Percentiles rank a stretch among this genome's conserved stretches.
phyloP scores from a whole-genome alignment of 2,113 vertebrate genomes.

The Myxocyprinus asiaticus region DNA sequence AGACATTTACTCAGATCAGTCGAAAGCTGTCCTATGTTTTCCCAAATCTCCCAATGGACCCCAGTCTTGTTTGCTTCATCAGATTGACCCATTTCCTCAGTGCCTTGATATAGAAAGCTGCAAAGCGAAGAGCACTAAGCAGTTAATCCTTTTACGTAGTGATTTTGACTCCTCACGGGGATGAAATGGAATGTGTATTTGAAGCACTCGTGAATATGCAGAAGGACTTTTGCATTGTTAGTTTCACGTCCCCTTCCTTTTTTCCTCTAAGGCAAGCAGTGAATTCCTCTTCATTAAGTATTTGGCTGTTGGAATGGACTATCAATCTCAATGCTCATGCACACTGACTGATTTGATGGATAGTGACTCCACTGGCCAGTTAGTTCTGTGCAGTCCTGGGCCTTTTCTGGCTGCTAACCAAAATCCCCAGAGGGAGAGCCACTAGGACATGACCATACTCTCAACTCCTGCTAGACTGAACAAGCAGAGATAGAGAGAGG shows the following conservation, averaged over 20 bases:
- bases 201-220: constrained; percentile 41
- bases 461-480: constrained; percentile 6
- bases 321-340: constrained; percentile 12
- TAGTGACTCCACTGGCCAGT: constrained; percentile 1
- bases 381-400: constrained; percentile 13
- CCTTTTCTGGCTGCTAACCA: neutral
- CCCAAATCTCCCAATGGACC: neutral
- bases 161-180: constrained; percentile 40
- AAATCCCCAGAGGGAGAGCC: neutral
- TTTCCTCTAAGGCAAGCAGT: constrained; percentile 31
- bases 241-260: constrained; percentile 14
- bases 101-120: constrained; percentile 22
- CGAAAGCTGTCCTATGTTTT: neutral
- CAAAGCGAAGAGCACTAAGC: constrained; percentile 33
- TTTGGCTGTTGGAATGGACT: neutral
- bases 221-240: constrained; percentile 25
- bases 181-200: constrained; percentile 45
- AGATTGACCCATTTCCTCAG: constrained; percentile 41
- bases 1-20: neutral
- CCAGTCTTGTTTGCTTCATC: neutral
- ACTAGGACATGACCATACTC: constrained; percentile 21
- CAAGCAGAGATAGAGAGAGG: neutral
- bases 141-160: constrained; percentile 46
- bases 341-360: constrained; percentile 9
- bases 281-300: constrained; percentile 30